A percentile compares a stretch with the other conserved stretches of the same genome.
These are phyloP conservation scores for Streptopelia turtur DNA, from an alignment of 2,797 vertebrate species.

Conservation along the genomic window DNA sequence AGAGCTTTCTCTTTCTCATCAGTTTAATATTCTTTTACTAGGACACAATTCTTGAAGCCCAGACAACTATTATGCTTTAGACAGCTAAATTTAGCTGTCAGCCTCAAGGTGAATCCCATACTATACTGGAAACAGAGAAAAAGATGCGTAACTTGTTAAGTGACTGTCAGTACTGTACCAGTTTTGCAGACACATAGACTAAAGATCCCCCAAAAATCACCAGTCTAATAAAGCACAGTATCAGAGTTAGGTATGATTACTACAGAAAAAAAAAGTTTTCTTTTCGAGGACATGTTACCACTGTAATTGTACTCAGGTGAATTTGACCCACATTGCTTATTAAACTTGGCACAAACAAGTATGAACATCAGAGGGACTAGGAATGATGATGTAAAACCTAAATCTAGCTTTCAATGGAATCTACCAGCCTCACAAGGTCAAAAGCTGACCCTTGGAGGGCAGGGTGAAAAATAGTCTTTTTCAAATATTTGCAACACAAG, in stretches of 20 bases:
- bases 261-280: background rate
- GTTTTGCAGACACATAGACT: background rate
- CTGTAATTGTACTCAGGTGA: background rate
- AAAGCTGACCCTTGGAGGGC: background rate
- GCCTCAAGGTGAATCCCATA: background rate
- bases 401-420: background rate
- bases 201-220: background rate
- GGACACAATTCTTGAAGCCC: background rate
- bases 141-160: background rate
- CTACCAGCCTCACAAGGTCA: background rate
- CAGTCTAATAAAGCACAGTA: background rate
- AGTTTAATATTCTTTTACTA: background rate
- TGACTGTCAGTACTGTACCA: background rate
- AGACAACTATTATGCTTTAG: background rate
- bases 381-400: constrained; percentile 22
- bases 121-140: background rate
- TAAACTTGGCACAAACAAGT: constrained; percentile 27
- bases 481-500: background rate
- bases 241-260: background rate
- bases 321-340: constrained; percentile 21
- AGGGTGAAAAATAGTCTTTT: background rate
- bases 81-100: background rate
- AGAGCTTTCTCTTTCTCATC: background rate
- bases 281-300: background rate
- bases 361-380: constrained; percentile 11